Evolutionary conservation across 1,140 invertebrate species (phyloP), one percentile per base, ranked within the genome.

Genomic region (Nilaparvata lugens): DNA sequence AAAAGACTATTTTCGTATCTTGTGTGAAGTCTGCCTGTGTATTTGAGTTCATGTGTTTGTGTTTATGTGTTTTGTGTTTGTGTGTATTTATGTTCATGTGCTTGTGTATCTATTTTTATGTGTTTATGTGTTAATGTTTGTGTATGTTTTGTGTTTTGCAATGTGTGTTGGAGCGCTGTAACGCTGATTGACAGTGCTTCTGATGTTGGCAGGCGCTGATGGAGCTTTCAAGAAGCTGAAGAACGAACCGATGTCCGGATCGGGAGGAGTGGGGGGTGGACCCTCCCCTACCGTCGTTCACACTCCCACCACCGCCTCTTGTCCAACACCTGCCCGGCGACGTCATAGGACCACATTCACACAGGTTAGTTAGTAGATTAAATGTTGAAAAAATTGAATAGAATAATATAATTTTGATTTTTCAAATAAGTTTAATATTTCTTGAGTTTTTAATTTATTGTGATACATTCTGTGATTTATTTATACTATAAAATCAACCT

Each of bases 331-430:
- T 0, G 95, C 95, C 14, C 78, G 97, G 69, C 80, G 97, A 69
- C 83, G 97, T 69, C 96, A 98, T 76, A 84, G 97, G 71, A 99
- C 97, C 52, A 99, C 97, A 54, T 99, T 99, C 78, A 99, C 95
- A 61, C 90, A 94, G 82, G 88, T 90, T 69, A 11, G 31, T 35
- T 11, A 35, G n/a, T n/a, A n/a, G n/a, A n/a, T n/a, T n/a, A n/a
- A n/a, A n/a, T n/a, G n/a, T n/a, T n/a, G n/a, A n/a, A n/a, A n/a
- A n/a, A n/a, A n/a, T n/a, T n/a, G n/a, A n/a, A n/a, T n/a, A n/a
- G n/a, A n/a, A n/a, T n/a, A n/a, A n/a, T n/a, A n/a, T n/a, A n/a
- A n/a, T n/a, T n/a, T n/a, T n/a, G n/a, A n/a, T n/a, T n/a, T n/a
- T n/a, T n/a, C n/a, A 69, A 13, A 3, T 24, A n/a, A n/a, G n/a